Evolutionary conservation across 2,888 invertebrate species (phyloP).

Genomic region (Lasius platythorax): DNA sequence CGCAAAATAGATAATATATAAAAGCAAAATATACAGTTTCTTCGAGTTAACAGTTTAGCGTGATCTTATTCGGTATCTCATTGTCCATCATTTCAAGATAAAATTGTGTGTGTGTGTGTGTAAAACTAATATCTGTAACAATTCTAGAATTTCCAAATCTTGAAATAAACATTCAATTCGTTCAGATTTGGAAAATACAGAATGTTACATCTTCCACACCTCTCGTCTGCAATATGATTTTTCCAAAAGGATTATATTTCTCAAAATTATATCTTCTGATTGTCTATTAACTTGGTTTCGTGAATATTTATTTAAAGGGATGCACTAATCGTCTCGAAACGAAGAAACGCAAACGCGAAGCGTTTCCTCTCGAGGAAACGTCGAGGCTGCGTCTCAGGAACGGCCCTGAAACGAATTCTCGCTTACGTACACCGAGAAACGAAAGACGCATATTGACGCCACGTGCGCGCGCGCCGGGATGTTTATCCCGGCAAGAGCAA

Average conservation of each 20-base stretch:
- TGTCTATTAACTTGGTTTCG: not conserved
- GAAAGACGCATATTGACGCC: slow-evolving; percentile 81
- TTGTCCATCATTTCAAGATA: not conserved
- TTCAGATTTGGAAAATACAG: not conserved
- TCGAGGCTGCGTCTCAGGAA: slow-evolving; percentile 31
- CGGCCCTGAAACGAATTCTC: slow-evolving; percentile 71
- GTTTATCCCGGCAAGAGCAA: slow-evolving; percentile 82
- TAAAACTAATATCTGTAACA: too few relatives aligned
- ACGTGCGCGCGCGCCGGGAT: slow-evolving; percentile 81
- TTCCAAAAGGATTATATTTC: not conserved
- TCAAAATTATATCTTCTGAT: not conserved
- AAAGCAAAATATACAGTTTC: not conserved
- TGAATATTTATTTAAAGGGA: not conserved
- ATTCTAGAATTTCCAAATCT: not conserved
- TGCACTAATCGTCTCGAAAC: slow-evolving; percentile 17
- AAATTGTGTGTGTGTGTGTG: not conserved
- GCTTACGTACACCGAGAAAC: slow-evolving; percentile 61
- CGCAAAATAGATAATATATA: not conserved
- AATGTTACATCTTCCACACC: not conserved
- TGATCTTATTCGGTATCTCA: not conserved
- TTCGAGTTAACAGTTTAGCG: not conserved
- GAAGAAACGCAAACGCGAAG: slow-evolving; percentile 26
- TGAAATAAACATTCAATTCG: not conserved
- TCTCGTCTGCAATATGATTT: not conserved
- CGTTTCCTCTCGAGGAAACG: slow-evolving; percentile 28